Conservation (phyloP, 2,797 vertebrate species). For the Urosaurus nigricauda region DNA sequence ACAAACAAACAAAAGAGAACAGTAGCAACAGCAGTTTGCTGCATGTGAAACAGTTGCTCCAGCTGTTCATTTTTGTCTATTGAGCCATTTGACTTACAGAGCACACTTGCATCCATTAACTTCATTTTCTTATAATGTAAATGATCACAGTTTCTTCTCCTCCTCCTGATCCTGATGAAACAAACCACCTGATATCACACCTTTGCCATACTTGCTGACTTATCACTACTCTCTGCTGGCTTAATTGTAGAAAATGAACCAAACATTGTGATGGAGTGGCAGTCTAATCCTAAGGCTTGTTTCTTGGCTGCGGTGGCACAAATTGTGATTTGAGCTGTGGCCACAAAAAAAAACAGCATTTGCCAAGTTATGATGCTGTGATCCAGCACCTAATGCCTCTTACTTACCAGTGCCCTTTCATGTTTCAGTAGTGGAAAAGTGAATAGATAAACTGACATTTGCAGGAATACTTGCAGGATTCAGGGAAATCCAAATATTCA, state of each 20-base stretch:
- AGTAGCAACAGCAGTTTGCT: slow-evolving; percentile 23
- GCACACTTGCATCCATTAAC: not conserved
- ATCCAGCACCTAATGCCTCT: not conserved
- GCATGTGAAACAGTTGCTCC: slow-evolving; percentile 10
- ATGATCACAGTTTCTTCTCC: slow-evolving; percentile 4
- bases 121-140: not conserved
- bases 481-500: not conserved
- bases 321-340: not conserved
- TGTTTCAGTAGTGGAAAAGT: not conserved
- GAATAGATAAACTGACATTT: not conserved
- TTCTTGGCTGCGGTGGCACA: not conserved
- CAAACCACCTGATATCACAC: too few relatives aligned
- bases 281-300: not conserved
- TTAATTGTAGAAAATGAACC: not conserved
- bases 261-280: not conserved
- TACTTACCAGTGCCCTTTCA: not conserved
- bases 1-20: slow-evolving; percentile 17
- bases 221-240: not conserved
- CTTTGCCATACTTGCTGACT: not conserved
- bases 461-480: not conserved
- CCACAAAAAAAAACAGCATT: not conserved
- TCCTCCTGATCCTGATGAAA: not conserved
- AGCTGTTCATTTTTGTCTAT: slow-evolving; percentile 34
- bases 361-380: not conserved
- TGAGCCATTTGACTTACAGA: slow-evolving; percentile 11